Conservation (phyloP, 2,888 invertebrate genomes). For the Thymelicus acteon region DNA sequence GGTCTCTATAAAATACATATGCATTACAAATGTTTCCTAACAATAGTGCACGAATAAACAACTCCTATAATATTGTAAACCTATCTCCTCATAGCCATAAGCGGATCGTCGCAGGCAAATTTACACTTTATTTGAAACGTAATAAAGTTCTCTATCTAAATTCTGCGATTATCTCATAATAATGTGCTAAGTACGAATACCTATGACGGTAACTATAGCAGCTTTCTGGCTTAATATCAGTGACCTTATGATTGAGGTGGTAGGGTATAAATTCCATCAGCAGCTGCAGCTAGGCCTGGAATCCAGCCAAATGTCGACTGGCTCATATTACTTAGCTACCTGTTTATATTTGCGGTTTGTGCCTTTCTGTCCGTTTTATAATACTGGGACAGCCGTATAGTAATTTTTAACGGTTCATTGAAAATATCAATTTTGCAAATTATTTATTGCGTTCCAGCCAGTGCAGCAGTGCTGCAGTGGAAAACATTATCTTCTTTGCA, state of each 20-base stretch:
- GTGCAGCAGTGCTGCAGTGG: too few species aligned
- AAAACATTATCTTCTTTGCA: neutral
- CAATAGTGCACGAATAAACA: constrained; percentile 33
- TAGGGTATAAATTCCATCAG: constrained; percentile 14
- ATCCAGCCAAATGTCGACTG: constrained; percentile 33
- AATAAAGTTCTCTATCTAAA: constrained; percentile 9
- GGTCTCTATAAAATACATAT: constrained; percentile 29
- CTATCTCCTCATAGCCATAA: constrained; percentile 11
- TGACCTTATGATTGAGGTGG: constrained; percentile 12
- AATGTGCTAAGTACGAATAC: constrained; percentile 30
- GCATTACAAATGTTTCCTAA: constrained; percentile 23
- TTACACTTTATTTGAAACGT: neutral
- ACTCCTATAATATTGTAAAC: constrained; percentile 34
- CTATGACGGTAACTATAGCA: constrained; percentile 9
- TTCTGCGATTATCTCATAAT: constrained; percentile 1
- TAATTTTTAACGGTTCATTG: constrained; percentile 25
- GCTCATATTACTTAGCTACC: constrained; percentile 31
- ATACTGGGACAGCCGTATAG: constrained; percentile 28
- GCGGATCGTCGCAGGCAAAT: neutral
- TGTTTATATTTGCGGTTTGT: constrained; percentile 38
- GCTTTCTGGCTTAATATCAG: neutral
- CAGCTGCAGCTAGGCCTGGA: constrained; percentile 28
- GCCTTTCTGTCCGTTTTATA: constrained; percentile 30
- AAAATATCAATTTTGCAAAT: constrained; percentile 14
- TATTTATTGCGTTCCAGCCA: neutral